These are phyloP conservation scores for Teleiodes luculella DNA, from an alignment of 2,888 invertebrate species.

Conservation along the genomic window DNA sequence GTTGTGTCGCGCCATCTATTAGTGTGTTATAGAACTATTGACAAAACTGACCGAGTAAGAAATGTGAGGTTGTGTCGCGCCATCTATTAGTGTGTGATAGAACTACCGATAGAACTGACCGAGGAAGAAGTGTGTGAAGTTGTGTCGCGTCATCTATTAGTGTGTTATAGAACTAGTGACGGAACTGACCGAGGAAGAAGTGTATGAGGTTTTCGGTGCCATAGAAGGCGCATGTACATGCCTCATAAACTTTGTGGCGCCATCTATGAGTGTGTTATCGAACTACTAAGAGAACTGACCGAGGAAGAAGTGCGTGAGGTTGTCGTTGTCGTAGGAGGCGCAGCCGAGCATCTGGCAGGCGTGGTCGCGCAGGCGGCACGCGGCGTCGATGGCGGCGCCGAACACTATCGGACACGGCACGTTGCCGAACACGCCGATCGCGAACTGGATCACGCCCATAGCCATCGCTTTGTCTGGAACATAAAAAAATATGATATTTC, in stretches of 20 bases:
- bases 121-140: background rate
- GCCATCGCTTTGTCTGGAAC: conserved; percentile 93
- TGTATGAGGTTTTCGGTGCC: conserved; percentile 89
- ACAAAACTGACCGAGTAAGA: background rate
- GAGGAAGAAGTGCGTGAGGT: conserved; percentile 90
- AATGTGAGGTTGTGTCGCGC: too few relatives aligned
- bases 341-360: conserved; percentile 90
- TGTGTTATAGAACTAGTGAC: background rate
- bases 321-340: conserved; percentile 90
- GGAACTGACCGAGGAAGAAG: conserved; percentile 86
- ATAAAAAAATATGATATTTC: background rate
- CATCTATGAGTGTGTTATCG: too few relatives aligned
- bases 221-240: conserved; percentile 92
- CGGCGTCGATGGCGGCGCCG: conserved; percentile 94
- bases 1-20: background rate
- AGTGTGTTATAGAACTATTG: too few relatives aligned
- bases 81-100: too few relatives aligned
- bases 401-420: conserved; percentile 97
- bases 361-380: conserved; percentile 91
- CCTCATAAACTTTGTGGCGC: too few relatives aligned
- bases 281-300: conserved; percentile 70
- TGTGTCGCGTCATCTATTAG: too few relatives aligned
- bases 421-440: conserved; percentile 95
- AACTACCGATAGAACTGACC: too few relatives aligned
- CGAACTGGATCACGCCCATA: conserved; percentile 94